Evolutionary conservation across 2,888 invertebrate genomes (phyloP), one percentile per base, ranked within the genome.

Genomic region (Himalopsyche tibetana): DNA sequence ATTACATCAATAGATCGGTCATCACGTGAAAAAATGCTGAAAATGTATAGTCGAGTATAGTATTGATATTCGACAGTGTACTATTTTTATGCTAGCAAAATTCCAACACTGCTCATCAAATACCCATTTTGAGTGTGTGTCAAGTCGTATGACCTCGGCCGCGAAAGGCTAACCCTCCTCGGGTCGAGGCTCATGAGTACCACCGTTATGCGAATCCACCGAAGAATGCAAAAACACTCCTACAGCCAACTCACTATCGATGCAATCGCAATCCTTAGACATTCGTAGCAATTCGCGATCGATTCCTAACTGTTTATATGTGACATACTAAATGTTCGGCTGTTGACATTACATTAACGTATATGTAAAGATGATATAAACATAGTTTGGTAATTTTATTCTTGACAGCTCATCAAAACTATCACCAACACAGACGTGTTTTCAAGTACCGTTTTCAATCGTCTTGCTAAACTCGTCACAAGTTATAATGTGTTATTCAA

Each of bases 151-250:
- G 74, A 74, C 74, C 74, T 74, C 74, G 74, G 38, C 74, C 38
- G 74, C 38, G 74, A 74, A 74, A 74, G 74, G 38, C 74, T 28
- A 38, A 38, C 74, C 74, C 74, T 74, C 74, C 74, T 36, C 28
- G 38, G 74, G 74, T 74, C 38, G 74, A 74, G 74, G 15, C 38
- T 74, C 74, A 38, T 12, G 28, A 15, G 15, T 74, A 74, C 74
- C 74, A 74, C 74, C 74, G 74, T 74, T 74, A 74, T 74, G 74
- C 74, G 74, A 28, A 74, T 36, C 74, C 38, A 74, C 12, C 12
- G 38, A 74, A 12, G 74, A 74, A 74, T 74, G 74, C 74, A 36
- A 74, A 74, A 74, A 28, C 74, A 74, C 74, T 38, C 74, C 74
- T 74, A 36, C 74, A 12, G 74, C 36, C 36, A 74, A 36, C 38